A percentile compares a stretch with the other conserved stretches of the same genome.
phyloP scores from a whole-genome alignment of 2,888 invertebrate species.

The Polymixis flavicincta region DNA sequence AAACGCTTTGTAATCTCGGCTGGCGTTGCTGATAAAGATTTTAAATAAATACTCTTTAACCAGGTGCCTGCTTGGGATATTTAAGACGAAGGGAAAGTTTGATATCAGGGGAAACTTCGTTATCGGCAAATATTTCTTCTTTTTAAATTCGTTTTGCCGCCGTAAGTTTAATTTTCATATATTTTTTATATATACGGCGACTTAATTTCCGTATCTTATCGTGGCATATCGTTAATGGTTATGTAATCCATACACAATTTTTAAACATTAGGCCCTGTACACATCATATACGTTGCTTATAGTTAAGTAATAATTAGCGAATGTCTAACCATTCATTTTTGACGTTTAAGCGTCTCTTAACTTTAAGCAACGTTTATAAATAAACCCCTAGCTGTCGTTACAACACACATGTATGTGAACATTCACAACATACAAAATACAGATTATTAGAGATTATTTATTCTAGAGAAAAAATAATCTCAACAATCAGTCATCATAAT shows the following conservation, averaged over 20 bases:
- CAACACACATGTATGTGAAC: background rate
- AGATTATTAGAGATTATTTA: background rate
- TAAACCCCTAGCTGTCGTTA: background rate
- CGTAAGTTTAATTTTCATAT: slow-evolving; percentile 21
- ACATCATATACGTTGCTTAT: no score
- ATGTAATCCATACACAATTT: background rate
- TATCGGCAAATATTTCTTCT: slow-evolving; percentile 28
- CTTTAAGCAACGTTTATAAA: no score
- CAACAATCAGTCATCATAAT: background rate
- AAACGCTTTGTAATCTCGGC: slow-evolving; percentile 82
- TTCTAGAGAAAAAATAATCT: no score
- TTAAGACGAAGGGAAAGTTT: slow-evolving; percentile 32
- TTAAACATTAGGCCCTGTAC: background rate
- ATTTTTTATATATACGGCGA: background rate
- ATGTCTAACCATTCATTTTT: no score
- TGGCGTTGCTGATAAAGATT: slow-evolving; percentile 67
- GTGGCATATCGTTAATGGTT: no score
- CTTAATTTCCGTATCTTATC: background rate
- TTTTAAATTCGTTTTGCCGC: slow-evolving; percentile 14
- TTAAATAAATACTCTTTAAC: slow-evolving; percentile 60
- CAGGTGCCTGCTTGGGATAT: slow-evolving; percentile 39
- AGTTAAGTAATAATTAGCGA: no score
- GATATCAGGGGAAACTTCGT: slow-evolving; percentile 14
- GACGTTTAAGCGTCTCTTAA: no score
- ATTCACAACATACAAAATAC: background rate